Evolutionary conservation across 37 sponge, comb jelly and placozoan genomes (phyloP), one percentile per base, ranked within the genome.

Genomic region (Chondrosia reniformis): DNA sequence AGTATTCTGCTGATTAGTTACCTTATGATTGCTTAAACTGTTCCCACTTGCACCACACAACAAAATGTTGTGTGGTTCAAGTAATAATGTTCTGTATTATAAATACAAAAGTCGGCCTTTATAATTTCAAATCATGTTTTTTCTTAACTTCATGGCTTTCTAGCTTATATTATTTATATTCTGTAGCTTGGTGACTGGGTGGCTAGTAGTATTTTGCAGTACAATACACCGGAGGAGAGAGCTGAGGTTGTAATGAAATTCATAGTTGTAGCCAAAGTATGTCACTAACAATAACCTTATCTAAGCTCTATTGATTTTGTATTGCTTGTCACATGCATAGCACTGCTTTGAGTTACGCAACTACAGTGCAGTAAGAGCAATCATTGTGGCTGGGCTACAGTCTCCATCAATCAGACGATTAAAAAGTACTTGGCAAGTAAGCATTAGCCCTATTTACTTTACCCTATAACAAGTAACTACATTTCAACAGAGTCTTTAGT

Each of bases 321-420:
- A n/a, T n/a, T n/a, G n/a, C n/a, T n/a, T 71, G 32, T 44, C 19
- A 24, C 41, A 28, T 54, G 33, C 38, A 6, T 33, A 94, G 88
- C 67, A 89, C 46, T 94, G 94, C 55, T 76, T 84, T 31, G 84
- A 96, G 41, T 45, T 85, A 36, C 42, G 88, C 22, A 96, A 96
- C 88, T 93, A 84, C 71, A 86, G 84, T 43, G 86, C 91, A 4
- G 79, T 89, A 74, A 86, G 89, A 85, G 90, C 97, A 24, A 89
- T 96, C 17, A 85, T 92, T 19, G 87, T 93, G 32, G 87, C 82
- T 55, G 97, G 91, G 0, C 84, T 96, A 0, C 83, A 83, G 31
- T 87, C 89, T 0, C 80, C 87, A 4, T 85, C 93, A 1, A 85
- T 96, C 38, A 36, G 91, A 66, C 76, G 94, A 36, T 83, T 96